Conservation (phyloP, 2,113 vertebrate species). For the Aptenodytes forsteri region DNA sequence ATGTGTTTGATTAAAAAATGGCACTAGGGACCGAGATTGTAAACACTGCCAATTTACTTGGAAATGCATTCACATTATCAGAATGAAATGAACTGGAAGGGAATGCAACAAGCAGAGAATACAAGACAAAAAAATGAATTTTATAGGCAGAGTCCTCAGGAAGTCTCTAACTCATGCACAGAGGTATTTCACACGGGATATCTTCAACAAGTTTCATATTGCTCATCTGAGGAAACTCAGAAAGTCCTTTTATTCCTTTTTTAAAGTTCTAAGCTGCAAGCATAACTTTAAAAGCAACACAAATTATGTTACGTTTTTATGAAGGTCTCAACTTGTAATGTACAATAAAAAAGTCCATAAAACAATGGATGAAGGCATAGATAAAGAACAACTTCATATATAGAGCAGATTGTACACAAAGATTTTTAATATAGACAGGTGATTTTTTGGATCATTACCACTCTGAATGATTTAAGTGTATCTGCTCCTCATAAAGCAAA, state of each 20-base stretch:
- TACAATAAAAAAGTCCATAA: neutral
- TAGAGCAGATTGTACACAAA: neutral
- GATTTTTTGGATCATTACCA: neutral
- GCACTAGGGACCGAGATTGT: conserved; percentile 20
- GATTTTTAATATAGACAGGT: neutral
- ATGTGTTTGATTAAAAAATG: conserved; percentile 68
- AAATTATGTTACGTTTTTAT: neutral
- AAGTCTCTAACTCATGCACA: conserved; percentile 10
- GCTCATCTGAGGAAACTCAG: conserved; percentile 13
- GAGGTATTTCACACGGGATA: conserved; percentile 39
- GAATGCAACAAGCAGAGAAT: conserved; percentile 34
- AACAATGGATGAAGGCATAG: neutral
- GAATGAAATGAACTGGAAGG: conserved; percentile 50
- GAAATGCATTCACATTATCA: conserved; percentile 21
- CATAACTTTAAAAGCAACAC: neutral
- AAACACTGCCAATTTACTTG: conserved; percentile 55
- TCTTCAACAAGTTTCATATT: conserved; percentile 7
- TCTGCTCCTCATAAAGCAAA: neutral
- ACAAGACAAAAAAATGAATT: neutral
- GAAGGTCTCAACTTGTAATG: neutral
- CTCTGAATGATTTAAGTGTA: neutral
- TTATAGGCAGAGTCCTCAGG: conserved; percentile 22
- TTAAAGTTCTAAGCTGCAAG: neutral
- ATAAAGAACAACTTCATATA: neutral
- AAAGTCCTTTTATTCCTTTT: neutral